phyloP scores from a whole-genome alignment of 2,888 invertebrate species.

The Pollenia griseotomentosa region DNA sequence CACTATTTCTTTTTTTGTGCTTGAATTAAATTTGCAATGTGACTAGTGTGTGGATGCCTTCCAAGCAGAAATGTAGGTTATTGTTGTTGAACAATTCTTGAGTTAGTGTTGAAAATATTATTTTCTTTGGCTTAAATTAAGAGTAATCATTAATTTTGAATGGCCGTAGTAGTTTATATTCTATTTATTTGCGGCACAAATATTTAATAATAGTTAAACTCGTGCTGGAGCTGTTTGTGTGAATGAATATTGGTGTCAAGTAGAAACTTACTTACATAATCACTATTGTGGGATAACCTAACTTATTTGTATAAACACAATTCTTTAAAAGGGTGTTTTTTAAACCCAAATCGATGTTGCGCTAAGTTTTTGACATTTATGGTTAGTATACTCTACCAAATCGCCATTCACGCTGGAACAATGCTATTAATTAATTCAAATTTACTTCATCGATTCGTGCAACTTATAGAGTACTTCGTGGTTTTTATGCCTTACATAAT shows the following conservation, averaged over 20 bases:
- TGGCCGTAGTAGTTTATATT: slow-evolving; percentile 4
- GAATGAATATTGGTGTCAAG: slow-evolving; percentile 37
- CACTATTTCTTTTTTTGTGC: slow-evolving; percentile 15
- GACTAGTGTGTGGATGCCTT: background rate
- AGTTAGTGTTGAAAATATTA: background rate
- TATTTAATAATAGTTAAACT: slow-evolving; percentile 17
- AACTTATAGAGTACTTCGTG: too few relatives aligned
- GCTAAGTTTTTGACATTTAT: too few relatives aligned
- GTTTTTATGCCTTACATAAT: too few relatives aligned
- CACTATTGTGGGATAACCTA: background rate
- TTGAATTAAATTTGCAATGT: slow-evolving; percentile 9
- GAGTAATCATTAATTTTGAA: slow-evolving; percentile 32
- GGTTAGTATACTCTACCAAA: too few relatives aligned
- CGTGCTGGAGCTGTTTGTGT: slow-evolving; percentile 6
- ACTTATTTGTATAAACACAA: background rate
- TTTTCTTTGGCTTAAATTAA: slow-evolving; percentile 2
- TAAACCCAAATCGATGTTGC: too few relatives aligned
- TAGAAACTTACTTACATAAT: slow-evolving; percentile 4
- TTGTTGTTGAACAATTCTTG: slow-evolving; percentile 21
- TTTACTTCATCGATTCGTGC: too few relatives aligned
- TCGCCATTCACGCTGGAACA: too few relatives aligned
- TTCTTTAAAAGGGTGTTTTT: too few relatives aligned
- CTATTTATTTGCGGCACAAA: slow-evolving; percentile 31
- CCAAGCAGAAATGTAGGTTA: slow-evolving; percentile 8
- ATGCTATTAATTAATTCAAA: too few relatives aligned